Base-by-base conservation (phyloP, 1,140 invertebrate species). In the Araneus ventricosus region DNA sequence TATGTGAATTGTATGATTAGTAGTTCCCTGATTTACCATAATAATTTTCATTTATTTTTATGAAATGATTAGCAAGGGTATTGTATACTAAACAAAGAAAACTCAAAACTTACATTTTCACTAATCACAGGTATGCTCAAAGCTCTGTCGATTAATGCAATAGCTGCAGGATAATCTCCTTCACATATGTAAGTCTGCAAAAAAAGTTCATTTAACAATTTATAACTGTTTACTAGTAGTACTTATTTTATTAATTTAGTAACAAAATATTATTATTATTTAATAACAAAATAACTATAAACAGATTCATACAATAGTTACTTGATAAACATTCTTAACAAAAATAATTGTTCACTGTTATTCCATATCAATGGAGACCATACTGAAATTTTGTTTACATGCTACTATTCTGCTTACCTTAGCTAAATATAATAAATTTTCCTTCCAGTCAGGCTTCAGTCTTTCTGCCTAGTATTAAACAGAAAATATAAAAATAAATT, bases 351-450 rank as follows among this genome's bases (percentile, higher is more conserved):
- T 17, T 17, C 10, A 0, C 45, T 0, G 45, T 3, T 52, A 17
- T 17, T 52, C 17, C 2, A 52, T 52, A 52, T 52, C 45, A 52
- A 52, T 52, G 14, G 1, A 52, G 17, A 52, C 0, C 14, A 52
- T 1, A 52, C 45, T 14, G 45, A 52, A 52, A 52, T 17, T 14
- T 4, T 52, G 45, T 14, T 52, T 52, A 52, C 45, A 52, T 52
- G 17, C 8, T 52, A 52, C 10, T 3, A 52, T 52, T 17, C 45
- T 14, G 27, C 75, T 88, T 94, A 95, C 95, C 94, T 98, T 97
- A 34, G 97, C 97, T 91, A 98, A 95, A 94, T 96, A 97, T 27
- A 97, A 95, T 93, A 96, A 96, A 95, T 97, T 98, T 94, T 97
- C 97, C 95, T 97, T 97, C 96, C 97, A 97, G 79, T 95, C 94